phyloP scores from a whole-genome alignment of 2,888 invertebrate species.

The Strigamia maritima region DNA sequence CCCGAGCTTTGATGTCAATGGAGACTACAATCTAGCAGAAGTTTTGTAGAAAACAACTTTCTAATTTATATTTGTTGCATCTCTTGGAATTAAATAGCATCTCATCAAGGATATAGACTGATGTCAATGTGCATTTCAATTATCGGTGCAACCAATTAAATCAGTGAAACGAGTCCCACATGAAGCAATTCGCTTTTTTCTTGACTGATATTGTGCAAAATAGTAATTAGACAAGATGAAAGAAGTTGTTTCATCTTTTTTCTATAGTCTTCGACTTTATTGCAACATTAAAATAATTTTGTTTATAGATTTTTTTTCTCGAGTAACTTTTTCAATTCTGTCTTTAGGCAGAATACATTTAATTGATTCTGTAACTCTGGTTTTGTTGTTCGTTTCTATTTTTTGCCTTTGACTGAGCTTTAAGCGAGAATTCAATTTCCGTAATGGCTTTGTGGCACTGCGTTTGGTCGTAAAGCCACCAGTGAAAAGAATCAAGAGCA shows the following conservation, averaged over 20 bases:
- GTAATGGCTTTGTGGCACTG: constrained; percentile 1
- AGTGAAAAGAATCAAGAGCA: constrained; percentile 11
- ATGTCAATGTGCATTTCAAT: constrained; percentile 19
- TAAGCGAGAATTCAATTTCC: constrained; percentile 23
- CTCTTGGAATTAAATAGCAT: constrained; percentile 2
- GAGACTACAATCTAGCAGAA: not conserved
- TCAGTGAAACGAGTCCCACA: constrained; percentile 7
- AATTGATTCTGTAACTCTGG: not conserved
- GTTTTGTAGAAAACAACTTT: constrained; percentile 9
- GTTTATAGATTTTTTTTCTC: not conserved
- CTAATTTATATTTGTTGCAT: constrained; percentile 16
- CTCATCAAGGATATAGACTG: constrained; percentile 1
- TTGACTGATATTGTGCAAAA: constrained; percentile 8
- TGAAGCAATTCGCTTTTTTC: not conserved
- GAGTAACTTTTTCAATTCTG: not conserved
- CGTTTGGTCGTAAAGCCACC: constrained; percentile 1
- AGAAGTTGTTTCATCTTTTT: not conserved
- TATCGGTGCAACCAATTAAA: constrained; percentile 19
- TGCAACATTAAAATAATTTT: not conserved
- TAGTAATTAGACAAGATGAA: not conserved
- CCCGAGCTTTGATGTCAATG: not conserved
- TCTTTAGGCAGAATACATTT: not conserved
- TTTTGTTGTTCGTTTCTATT: not conserved
- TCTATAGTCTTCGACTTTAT: not conserved
- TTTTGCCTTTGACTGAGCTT: not conserved